Percentiles rank a stretch among this genome's conserved stretches.
phyloP scores from a whole-genome alignment of 2,888 invertebrate species.

The Drosophila gaucha region DNA sequence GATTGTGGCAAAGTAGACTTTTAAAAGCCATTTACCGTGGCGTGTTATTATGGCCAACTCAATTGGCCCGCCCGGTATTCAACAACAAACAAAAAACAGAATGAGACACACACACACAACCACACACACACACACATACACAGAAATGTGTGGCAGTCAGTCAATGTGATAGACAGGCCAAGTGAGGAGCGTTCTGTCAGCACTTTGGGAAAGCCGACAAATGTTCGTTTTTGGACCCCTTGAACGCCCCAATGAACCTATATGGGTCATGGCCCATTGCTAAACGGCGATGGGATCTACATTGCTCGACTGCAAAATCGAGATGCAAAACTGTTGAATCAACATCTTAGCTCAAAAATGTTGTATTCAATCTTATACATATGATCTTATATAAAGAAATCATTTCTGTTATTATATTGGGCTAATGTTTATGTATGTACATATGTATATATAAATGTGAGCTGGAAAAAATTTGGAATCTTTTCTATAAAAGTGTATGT shows the following conservation, averaged over 20 bases:
- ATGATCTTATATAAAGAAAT: too few species aligned
- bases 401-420: too few species aligned
- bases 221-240: slow-evolving; percentile 23
- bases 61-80: slow-evolving; percentile 68
- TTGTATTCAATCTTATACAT: too few species aligned
- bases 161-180: slow-evolving; percentile 74
- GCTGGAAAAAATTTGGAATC: too few species aligned
- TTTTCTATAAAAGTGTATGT: too few species aligned
- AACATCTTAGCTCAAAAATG: neutral
- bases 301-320: neutral
- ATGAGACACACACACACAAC: slow-evolving; percentile 36
- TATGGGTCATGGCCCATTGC: slow-evolving; percentile 77
- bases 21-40: slow-evolving; percentile 79
- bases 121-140: neutral
- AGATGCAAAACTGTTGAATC: neutral
- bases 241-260: slow-evolving; percentile 36
- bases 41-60: slow-evolving; percentile 77
- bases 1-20: slow-evolving; percentile 78
- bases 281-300: slow-evolving; percentile 38
- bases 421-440: too few species aligned
- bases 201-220: slow-evolving; percentile 70
- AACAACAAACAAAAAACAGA: slow-evolving; percentile 47
- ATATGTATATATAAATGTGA: neutral
- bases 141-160: slow-evolving; percentile 81
- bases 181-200: slow-evolving; percentile 54